phyloP scores from a whole-genome alignment of 2,113 vertebrate species.

The Halichoeres trimaculatus region DNA sequence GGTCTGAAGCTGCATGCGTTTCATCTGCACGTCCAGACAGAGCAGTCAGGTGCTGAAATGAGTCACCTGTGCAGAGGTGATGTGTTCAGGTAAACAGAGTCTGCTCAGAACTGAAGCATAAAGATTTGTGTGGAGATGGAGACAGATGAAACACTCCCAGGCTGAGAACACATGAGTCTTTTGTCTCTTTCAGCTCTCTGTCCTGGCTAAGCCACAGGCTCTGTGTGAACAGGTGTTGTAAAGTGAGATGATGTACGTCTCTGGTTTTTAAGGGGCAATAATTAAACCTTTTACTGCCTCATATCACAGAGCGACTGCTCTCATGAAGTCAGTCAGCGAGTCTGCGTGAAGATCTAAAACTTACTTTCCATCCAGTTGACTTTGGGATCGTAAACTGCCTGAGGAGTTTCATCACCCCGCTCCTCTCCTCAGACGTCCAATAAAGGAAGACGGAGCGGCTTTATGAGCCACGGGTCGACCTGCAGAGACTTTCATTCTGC shows the following conservation, averaged over 20 bases:
- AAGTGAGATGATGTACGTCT: neutral
- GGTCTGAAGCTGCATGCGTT: no score
- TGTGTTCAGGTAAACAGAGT: no score
- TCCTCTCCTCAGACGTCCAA: constrained; percentile 2
- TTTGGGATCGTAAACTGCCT: constrained; percentile 16
- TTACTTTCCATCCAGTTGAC: neutral
- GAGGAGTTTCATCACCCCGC: constrained; percentile 2
- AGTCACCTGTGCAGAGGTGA: no score
- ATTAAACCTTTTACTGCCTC: constrained; percentile 14
- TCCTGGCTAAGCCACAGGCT: neutral
- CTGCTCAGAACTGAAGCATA: no score
- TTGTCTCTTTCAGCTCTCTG: neutral
- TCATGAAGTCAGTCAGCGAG: neutral
- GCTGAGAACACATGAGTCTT: neutral
- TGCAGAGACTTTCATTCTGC: neutral
- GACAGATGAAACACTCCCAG: neutral
- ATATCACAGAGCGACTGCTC: neutral
- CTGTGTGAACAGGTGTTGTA: neutral
- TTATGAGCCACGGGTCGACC: constrained; percentile 5
- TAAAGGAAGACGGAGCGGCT: neutral
- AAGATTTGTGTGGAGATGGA: no score
- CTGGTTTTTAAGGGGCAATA: neutral
- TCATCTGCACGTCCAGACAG: no score
- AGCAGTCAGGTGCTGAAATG: no score
- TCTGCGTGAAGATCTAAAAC: neutral